These are phyloP conservation scores for Hypomesus transpacificus DNA, from an alignment of 2,113 vertebrate species.

Conservation along the genomic window DNA sequence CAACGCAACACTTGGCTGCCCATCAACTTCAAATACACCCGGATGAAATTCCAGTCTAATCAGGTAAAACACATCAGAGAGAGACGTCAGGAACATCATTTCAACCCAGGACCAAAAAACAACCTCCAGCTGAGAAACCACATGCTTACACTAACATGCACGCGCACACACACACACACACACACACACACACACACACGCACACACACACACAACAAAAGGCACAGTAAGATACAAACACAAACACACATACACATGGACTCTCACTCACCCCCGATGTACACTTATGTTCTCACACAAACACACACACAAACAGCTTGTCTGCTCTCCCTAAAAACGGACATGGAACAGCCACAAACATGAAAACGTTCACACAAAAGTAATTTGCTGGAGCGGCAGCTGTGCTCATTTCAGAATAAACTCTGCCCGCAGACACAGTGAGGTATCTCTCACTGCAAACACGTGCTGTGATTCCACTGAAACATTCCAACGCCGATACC, in stretches of 20 bases:
- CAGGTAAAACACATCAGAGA: slow-evolving; percentile 26
- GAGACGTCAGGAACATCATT: slow-evolving; percentile 14
- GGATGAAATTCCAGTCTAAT: slow-evolving; percentile 27
- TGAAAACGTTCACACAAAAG: not conserved
- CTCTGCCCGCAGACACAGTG: too few relatives aligned
- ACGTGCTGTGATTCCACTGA: too few relatives aligned
- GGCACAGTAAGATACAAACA: not conserved
- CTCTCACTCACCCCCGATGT: too few relatives aligned
- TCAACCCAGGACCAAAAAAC: slow-evolving; percentile 9
- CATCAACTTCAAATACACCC: slow-evolving; percentile 31
- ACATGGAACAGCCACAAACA: slow-evolving; percentile 23
- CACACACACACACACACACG: not conserved
- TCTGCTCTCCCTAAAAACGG: slow-evolving; percentile 2
- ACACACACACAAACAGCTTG: not conserved
- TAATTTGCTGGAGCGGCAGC: not conserved
- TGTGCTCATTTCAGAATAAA: too few relatives aligned
- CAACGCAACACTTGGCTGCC: slow-evolving; percentile 31
- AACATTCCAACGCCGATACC: too few relatives aligned
- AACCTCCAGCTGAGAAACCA: not conserved
- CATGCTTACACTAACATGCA: not conserved
- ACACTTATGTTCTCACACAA: not conserved
- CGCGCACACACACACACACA: slow-evolving; percentile 11
- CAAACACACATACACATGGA: not conserved
- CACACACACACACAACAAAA: slow-evolving; percentile 8
- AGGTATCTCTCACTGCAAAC: too few relatives aligned